Base-by-base conservation (phyloP, 1,140 invertebrate genomes). In the Holcopasites calliopsidis region DNA sequence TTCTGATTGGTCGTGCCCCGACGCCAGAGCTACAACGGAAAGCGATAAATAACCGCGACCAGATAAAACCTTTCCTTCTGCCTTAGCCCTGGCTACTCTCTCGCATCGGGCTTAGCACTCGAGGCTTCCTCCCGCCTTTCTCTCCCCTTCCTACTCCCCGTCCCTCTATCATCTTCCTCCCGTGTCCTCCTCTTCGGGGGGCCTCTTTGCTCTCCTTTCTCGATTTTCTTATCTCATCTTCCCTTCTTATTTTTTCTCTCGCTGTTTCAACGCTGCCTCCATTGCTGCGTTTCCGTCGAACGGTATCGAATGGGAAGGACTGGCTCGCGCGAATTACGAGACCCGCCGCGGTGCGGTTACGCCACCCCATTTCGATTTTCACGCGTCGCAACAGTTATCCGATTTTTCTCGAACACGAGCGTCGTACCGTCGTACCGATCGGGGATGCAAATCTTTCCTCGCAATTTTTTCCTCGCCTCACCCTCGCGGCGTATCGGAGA, bases 31-130 rank as follows among this genome's bases (percentile, higher is more conserved):
- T 91, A 91, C 90, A 91, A 90, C 90, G 89, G 90, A 91, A 91
- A 91, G 90, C 90, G 90, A 91, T 91, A 91, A 91, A 91, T 91
- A 91, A 91, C 89, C 90, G 82, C 87, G 87, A 90, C 87, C 90
- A 91, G 90, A 91, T 91, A 91, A 91, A 91, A 91, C 89, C 88
- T 89, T 90, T 90, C 86, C 84, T 88, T 91, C 87, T 90, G 84
- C 82, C 83, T 88, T 85, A 79, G 76, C 80, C 76, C 80, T 78
- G 80, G 80, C 68, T 77, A 81, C 79, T 79, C 82, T 79, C 82
- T 77, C 71, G 80, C 80, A 83, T 83, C 72, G 80, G 73, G 80
- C 85, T 88, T 86, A 85, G 85, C 85, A 85, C 86, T 87, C 87
- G 57, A 35, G 49, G 65, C 66, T 72, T 76, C 68, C 58, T 57